Percentiles rank a stretch among this genome's conserved stretches.
These are phyloP conservation scores for Rhinoderma darwinii DNA, from an alignment of 2,113 vertebrate species.

Conservation along the genomic window DNA sequence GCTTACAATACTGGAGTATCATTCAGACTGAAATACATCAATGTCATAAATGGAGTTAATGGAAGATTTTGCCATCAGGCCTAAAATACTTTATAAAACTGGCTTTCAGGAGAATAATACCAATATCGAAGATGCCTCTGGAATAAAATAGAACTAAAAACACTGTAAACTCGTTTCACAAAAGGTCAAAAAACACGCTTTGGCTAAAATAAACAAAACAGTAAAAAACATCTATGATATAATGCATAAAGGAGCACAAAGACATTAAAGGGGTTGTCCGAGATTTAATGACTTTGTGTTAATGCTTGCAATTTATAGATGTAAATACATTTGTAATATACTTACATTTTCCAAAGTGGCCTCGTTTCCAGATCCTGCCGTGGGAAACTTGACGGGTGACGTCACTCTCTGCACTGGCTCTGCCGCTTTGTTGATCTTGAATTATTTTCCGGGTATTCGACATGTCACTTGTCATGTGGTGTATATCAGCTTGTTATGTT, in stretches of 20 bases:
- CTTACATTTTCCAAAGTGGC: too few relatives aligned
- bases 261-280: too few relatives aligned
- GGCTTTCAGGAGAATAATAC: slow-evolving; percentile 39
- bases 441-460: too few relatives aligned
- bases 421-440: too few relatives aligned
- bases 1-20: neutral
- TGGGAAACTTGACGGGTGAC: too few relatives aligned
- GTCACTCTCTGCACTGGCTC: too few relatives aligned
- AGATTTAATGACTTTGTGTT: neutral
- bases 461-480: too few relatives aligned
- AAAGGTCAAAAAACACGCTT: neutral
- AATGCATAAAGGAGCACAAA: neutral
- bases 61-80: slow-evolving; percentile 41
- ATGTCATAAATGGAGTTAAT: slow-evolving; percentile 28
- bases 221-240: neutral
- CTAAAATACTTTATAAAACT: slow-evolving; percentile 27
- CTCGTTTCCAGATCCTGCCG: too few relatives aligned
- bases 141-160: neutral
- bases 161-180: slow-evolving; percentile 10
- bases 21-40: slow-evolving; percentile 43
- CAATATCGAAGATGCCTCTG: neutral
- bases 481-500: too few relatives aligned
- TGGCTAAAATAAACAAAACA: neutral
- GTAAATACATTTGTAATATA: too few relatives aligned
- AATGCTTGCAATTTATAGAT: too few relatives aligned